Evolutionary conservation across 1,140 invertebrate genomes (phyloP).

Genomic region (Pogonomyrmex californicus): DNA sequence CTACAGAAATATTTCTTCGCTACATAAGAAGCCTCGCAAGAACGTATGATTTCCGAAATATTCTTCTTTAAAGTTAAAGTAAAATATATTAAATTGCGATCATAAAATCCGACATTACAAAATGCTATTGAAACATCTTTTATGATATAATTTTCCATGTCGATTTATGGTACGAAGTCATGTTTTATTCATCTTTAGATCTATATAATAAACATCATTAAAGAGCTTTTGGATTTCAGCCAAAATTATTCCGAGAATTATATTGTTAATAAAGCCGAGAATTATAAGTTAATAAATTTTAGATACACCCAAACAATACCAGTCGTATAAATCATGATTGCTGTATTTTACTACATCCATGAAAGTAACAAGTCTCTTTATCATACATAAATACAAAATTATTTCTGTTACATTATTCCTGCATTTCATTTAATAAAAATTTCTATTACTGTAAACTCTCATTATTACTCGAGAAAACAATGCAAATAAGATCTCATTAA

Average conservation of each 20-base stretch:
- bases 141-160: neutral
- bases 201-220: neutral
- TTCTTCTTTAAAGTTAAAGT: neutral
- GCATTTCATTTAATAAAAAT: neutral
- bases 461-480: neutral
- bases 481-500: neutral
- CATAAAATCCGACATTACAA: neutral
- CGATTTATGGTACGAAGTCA: neutral
- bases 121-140: neutral
- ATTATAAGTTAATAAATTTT: too few species aligned
- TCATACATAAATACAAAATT: neutral
- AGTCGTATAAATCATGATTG: neutral
- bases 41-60: neutral
- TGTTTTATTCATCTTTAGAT: slow-evolving; percentile 34
- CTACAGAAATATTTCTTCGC: slow-evolving; percentile 9
- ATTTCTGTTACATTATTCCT: slow-evolving; percentile 18
- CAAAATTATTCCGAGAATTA: slow-evolving; percentile 42
- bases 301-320: neutral
- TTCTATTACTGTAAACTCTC: neutral
- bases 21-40: neutral
- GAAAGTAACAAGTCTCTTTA: neutral
- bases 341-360: neutral
- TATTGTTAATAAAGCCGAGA: slow-evolving; percentile 13
- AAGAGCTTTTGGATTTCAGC: slow-evolving; percentile 11
- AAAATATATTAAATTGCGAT: neutral